phyloP scores from a whole-genome alignment of 1,140 invertebrate genomes.

The Eubasilissa regina region DNA sequence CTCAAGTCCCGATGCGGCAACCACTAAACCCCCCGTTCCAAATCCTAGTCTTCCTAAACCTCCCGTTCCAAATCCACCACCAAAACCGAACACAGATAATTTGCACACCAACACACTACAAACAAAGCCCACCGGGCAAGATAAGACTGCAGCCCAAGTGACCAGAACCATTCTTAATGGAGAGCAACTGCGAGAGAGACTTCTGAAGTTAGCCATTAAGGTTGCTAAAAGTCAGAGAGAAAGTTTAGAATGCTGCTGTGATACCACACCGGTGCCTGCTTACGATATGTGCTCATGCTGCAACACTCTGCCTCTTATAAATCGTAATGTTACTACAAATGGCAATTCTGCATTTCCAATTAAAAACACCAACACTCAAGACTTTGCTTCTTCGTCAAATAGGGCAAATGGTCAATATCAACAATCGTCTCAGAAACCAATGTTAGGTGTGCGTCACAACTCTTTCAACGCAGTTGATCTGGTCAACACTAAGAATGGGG shows the following conservation, averaged over 20 bases:
- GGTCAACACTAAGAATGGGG: slow-evolving; percentile 44
- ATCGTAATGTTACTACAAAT: not conserved
- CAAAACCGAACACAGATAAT: slow-evolving; percentile 60
- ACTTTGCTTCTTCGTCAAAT: not conserved
- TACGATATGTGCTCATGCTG: slow-evolving; percentile 52
- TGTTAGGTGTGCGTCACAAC: slow-evolving; percentile 64
- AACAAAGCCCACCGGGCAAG: slow-evolving; percentile 42
- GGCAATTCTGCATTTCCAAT: not conserved
- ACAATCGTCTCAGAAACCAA: slow-evolving; percentile 28
- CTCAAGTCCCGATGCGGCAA: slow-evolving; percentile 71
- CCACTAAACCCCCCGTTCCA: slow-evolving; percentile 1
- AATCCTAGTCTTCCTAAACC: slow-evolving; percentile 63
- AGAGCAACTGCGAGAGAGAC: slow-evolving; percentile 74
- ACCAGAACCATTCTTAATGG: slow-evolving; percentile 73
- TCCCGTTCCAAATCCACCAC: slow-evolving; percentile 72
- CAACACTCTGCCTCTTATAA: slow-evolving; percentile 24
- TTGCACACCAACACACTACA: slow-evolving; percentile 55
- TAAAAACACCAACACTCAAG: slow-evolving; percentile 3
- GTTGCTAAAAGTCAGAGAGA: slow-evolving; percentile 67
- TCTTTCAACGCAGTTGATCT: slow-evolving; percentile 68
- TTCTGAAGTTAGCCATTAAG: slow-evolving; percentile 74
- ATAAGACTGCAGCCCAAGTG: slow-evolving; percentile 65
- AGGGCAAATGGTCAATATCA: slow-evolving; percentile 42
- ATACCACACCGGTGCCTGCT: slow-evolving; percentile 36
- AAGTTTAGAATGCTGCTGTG: slow-evolving; percentile 69